A percentile compares a stretch with the other conserved stretches of the same genome.
phyloP scores from a whole-genome alignment of 2,888 invertebrate species.

The Torymus auratus region DNA sequence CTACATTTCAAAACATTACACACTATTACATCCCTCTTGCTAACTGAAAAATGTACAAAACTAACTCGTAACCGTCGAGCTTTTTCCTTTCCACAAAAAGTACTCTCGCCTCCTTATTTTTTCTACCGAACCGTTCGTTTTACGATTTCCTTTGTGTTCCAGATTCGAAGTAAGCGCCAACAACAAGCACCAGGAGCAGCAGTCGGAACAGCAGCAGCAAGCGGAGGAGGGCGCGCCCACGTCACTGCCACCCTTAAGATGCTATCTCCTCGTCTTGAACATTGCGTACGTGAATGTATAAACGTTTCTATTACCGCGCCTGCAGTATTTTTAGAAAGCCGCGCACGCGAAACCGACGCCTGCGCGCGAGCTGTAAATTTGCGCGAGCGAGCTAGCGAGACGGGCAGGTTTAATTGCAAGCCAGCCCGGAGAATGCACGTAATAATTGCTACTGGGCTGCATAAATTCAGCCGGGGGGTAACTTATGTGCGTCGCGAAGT shows the following conservation, averaged over 20 bases:
- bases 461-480: not conserved
- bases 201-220: constrained; percentile 15
- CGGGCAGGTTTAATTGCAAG: constrained; percentile 24
- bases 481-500: constrained; percentile 22
- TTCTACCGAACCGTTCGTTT: constrained; percentile 27
- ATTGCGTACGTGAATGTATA: constrained; percentile 69
- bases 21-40: too few species aligned
- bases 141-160: constrained; percentile 61
- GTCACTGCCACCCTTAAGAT: constrained; percentile 70
- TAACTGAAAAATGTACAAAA: too few species aligned
- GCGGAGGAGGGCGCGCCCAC: constrained; percentile 45
- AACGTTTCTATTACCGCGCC: constrained; percentile 28
- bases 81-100: constrained; percentile 9
- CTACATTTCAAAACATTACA: too few species aligned
- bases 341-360: not conserved
- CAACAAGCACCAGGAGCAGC: constrained; percentile 8
- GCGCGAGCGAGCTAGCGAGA: not conserved
- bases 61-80: too few species aligned
- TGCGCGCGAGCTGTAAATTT: constrained; percentile 9
- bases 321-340: constrained; percentile 26
- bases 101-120: constrained; percentile 28
- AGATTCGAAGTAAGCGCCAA: constrained; percentile 53
- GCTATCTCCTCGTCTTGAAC: constrained; percentile 72
- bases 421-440: constrained; percentile 15
- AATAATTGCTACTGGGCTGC: constrained; percentile 1